Base-by-base conservation (phyloP, 1,140 invertebrate species). In the Ridgeia piscesae region DNA sequence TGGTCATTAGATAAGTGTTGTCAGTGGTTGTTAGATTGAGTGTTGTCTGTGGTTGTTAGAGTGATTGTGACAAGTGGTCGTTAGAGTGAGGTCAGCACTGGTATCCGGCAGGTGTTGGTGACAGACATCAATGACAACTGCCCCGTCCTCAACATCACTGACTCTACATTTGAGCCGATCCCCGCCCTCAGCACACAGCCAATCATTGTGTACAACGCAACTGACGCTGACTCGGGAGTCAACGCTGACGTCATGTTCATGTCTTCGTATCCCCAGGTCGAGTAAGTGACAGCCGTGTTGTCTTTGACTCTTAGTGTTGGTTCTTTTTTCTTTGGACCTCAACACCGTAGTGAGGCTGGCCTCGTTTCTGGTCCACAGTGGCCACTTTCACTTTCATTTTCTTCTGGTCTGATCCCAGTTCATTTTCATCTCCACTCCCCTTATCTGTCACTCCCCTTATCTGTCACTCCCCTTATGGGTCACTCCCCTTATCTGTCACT, bases 61-160 rank as follows among this genome's bases (percentile, higher is more conserved):
- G 42, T 42, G 42, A 42, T 4, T 42, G 42, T 42, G 42, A 11
- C 11, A 42, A 42, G 42, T 42, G 42, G 42, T 11, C 42, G 42
- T 42, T 42, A 42, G 42, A 42, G 42, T 42, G 42, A 42, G 42
- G 4, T 6, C 42, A 42, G 42, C n/a, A n/a, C n/a, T 50, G 48
- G 48, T 77, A 21, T 77, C 58, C 17, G 11, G 58, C 58, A 77
- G 58, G 58, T 77, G 58, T 77, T 77, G 33, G 34, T 33, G 50
- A 17, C 48, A 34, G 94, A 94, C 91, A 90, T 94, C 6, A 94
- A 94, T 92, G 94, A 94, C 88, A 94, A 94, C 91, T 94, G 94
- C 89, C 94, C 94, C 11, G 92, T 92, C 34, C 42, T 94, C 33
- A 93, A 93, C 34, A 88, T 93, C 58, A 93, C 92, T 6, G 35